Evolutionary conservation across 2,888 invertebrate genomes (phyloP), one percentile per base, ranked within the genome.

Genomic region (Synergus gifuensis): DNA sequence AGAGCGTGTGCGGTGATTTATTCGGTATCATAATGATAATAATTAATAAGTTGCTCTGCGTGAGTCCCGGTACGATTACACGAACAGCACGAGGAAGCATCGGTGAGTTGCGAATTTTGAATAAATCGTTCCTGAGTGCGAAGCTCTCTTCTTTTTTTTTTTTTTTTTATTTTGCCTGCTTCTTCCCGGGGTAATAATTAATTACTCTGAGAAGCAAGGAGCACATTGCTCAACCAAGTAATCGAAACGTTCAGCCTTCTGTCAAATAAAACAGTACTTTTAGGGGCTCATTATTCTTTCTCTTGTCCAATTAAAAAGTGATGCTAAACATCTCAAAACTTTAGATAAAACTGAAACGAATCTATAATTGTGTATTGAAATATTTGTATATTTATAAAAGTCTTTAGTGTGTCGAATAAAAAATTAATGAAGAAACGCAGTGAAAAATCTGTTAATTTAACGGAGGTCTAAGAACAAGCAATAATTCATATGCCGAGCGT

Each of bases 41-140:
- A 66, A 66, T 66, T 84, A 85, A 85, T 86, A 84, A 85, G 85
- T 85, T 84, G 82, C 83, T 82, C 85, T 81, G 85, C 86, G 79
- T 85, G 85, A 81, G 82, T 83, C 84, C 84, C 42, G 66, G 69
- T 81, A 80, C 78, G 79, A 80, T 83, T 81, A 80, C 81, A 76
- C 77, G 58, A 77, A 16, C 80, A 82, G 78, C 82, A 82, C 66
- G 66, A 66, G 80, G 81, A 82, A 82, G 82, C 81, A 78, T 83
- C 81, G 77, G 79, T 58, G 66, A 66, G 66, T 40, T 66, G 66
- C 42, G 66, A 66, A 66, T 66, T 66, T 66, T 66, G n/a, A 66
- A 66, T 66, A 66, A 66, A 46, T 76, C 22, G 44, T 78, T 78
- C 67, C 62, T 46, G 60, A 66, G 40, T 69, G 77, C 44, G 58